Conservation (phyloP, 2,797 vertebrate genomes). For the Epinephelus malabaricus region DNA sequence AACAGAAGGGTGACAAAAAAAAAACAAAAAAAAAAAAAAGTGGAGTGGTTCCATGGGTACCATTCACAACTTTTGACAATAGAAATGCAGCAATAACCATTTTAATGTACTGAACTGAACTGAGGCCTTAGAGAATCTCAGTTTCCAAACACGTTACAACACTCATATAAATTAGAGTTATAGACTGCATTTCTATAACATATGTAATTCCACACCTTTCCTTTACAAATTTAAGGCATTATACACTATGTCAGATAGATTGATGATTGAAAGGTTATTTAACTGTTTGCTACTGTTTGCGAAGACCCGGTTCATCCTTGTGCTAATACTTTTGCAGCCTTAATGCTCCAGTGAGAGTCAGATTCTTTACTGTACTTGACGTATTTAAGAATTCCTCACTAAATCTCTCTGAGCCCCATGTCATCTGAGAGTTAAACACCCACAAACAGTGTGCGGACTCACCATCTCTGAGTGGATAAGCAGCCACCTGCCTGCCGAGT, state of each 20-base stretch:
- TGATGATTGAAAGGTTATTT: background rate
- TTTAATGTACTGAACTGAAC: background rate
- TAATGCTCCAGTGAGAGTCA: constrained; percentile 22
- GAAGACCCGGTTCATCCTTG: constrained; percentile 8
- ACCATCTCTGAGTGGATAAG: constrained; percentile 23
- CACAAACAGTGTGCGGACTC: constrained; percentile 14
- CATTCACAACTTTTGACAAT: too few relatives aligned
- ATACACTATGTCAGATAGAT: background rate
- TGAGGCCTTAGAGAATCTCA: background rate
- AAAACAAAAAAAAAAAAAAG: too few relatives aligned
- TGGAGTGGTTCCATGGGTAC: too few relatives aligned
- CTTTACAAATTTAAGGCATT: background rate
- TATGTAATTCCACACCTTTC: background rate
- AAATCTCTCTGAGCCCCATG: constrained; percentile 30
- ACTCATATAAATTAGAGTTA: background rate
- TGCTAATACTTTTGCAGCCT: background rate
- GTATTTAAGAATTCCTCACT: constrained; percentile 13
- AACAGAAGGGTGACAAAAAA: too few relatives aligned
- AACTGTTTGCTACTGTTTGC: background rate
- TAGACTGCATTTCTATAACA: background rate
- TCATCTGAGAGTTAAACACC: constrained; percentile 16
- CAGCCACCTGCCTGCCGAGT: constrained; percentile 34
- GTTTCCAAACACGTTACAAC: background rate
- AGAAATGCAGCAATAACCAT: too few relatives aligned
- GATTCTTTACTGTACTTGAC: constrained; percentile 9